phyloP scores from a whole-genome alignment of 2,888 invertebrate genomes.

The Drosophila stalkeri region DNA sequence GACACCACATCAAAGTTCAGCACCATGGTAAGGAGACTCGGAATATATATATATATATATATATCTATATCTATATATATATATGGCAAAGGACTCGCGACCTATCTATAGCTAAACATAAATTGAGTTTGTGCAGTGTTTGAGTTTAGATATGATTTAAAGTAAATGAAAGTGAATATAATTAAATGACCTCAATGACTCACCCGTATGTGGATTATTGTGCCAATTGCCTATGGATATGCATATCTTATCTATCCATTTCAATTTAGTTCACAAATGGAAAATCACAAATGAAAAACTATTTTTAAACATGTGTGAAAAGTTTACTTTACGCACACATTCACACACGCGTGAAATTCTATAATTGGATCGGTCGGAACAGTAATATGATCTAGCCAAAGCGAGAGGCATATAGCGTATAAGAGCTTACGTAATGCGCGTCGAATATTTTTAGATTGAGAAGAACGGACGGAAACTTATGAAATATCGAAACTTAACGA shows the following conservation, averaged over 20 bases:
- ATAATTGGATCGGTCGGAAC: slow-evolving; percentile 67
- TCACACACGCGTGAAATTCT: slow-evolving; percentile 44
- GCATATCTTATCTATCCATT: neutral
- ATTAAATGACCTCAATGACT: slow-evolving; percentile 40
- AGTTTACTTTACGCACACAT: slow-evolving; percentile 25
- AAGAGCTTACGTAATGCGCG: slow-evolving; percentile 60
- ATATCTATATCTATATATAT: no score
- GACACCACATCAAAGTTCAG: slow-evolving; percentile 84
- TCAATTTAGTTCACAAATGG: slow-evolving; percentile 22
- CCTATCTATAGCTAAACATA: neutral
- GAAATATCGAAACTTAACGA: slow-evolving; percentile 32
- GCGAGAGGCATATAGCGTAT: slow-evolving; percentile 48
- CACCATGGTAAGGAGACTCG: slow-evolving; percentile 85
- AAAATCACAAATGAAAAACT: slow-evolving; percentile 25
- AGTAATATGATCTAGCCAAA: slow-evolving; percentile 65
- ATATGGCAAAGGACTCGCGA: slow-evolving; percentile 47
- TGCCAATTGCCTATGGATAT: slow-evolving; percentile 37
- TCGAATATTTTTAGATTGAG: slow-evolving; percentile 47
- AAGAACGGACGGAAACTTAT: slow-evolving; percentile 11
- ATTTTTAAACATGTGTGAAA: slow-evolving; percentile 51
- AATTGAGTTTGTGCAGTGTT: slow-evolving; percentile 66
- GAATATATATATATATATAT: slow-evolving; percentile 9
- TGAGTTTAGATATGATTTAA: slow-evolving; percentile 28
- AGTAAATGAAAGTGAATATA: slow-evolving; percentile 39
- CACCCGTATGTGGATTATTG: slow-evolving; percentile 50